Evolutionary conservation across 2,888 invertebrate genomes (phyloP).

Genomic region (Arctia plantaginis): DNA sequence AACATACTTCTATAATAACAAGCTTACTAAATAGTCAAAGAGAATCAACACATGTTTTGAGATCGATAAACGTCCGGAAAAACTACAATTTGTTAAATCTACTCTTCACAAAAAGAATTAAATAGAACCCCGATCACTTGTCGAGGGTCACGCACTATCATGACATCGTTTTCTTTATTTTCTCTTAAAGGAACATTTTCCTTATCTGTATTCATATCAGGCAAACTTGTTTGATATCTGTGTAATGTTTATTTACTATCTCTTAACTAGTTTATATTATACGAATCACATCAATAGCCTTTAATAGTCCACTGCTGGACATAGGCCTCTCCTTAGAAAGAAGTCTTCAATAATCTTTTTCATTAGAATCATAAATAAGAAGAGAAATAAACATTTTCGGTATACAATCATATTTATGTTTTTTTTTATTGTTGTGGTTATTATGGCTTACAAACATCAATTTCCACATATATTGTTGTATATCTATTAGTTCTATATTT

Average conservation of each 20-base stretch:
- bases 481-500: neutral
- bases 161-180: conserved; percentile 30
- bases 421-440: neutral
- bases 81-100: conserved; percentile 9
- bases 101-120: conserved; percentile 32
- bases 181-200: conserved; percentile 17
- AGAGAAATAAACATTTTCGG: neutral
- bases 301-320: too few relatives aligned
- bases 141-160: conserved; percentile 30
- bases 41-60: neutral
- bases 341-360: conserved; percentile 5
- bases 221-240: conserved; percentile 27
- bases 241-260: conserved; percentile 34
- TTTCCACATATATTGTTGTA: too few relatives aligned
- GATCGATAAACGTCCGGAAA: neutral
- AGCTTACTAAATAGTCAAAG: neutral
- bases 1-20: neutral
- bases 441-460: too few relatives aligned
- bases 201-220: conserved; percentile 31
- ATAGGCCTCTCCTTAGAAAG: neutral
- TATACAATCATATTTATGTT: neutral
- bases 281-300: too few relatives aligned
- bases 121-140: conserved; percentile 42
- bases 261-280: conserved; percentile 17
- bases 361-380: neutral